Base-by-base conservation (phyloP, 2,888 invertebrate species). In the Cordilura impudica region DNA sequence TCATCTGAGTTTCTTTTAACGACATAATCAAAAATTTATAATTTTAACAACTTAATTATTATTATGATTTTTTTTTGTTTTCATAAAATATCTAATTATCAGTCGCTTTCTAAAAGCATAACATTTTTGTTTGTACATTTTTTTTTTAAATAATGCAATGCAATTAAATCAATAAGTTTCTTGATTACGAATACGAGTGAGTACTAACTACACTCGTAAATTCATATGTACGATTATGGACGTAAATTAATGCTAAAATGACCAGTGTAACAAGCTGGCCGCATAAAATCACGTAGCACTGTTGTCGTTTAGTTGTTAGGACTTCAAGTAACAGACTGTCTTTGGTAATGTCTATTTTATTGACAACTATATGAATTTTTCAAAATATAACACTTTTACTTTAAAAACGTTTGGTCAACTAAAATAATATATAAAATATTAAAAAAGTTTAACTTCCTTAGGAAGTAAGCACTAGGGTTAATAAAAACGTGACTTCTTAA, bases 101-200 rank as follows among this genome's bases (percentile, higher is more conserved):
- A 69, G 39, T 71, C 49, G 72, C 79, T 79, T 79, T 79, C 79
- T 79, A 79, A 72, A 74, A 51, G 54, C 75, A 69, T 76, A 70
- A 65, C 21, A 43, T 47, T 43, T 74, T 75, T 69, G 14, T 43
- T 53, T 53, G 31, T 60, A 43, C 39, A 4, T 61, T 53, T 31
- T 19, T 16, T 21, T 49, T 72, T 72, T 21, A 66, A 75, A 71
- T 56, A 63, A 61, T 39, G 26, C 60, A 70, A 49, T 45, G 31
- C n/a, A 79, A 79, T 79, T 79, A 63, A 79, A 72, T 72, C 67
- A 72, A 79, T 72, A 67, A 72, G 67, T 79, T 79, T 79, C 45
- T 75, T 72, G 54, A 75, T 79, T 79, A 67, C 54, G 10, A 35
- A 35, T 39, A 39, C n/a, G n/a, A n/a, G 23, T 31, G 31, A 74